Evolutionary conservation across 2,797 vertebrate genomes (phyloP), one percentile per base, ranked within the genome.

Genomic region (Clarias pachynema): DNA sequence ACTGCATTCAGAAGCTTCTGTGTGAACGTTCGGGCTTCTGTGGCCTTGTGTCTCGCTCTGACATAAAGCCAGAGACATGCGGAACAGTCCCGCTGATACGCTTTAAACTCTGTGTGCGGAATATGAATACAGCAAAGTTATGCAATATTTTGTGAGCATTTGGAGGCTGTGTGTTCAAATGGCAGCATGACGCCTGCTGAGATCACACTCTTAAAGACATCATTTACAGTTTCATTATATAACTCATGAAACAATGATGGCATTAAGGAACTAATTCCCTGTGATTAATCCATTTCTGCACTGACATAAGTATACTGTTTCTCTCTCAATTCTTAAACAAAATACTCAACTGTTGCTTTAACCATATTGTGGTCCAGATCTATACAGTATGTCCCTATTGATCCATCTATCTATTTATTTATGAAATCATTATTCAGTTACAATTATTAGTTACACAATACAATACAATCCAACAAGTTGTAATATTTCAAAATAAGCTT

Each of bases 201-300:
- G 82, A 77, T 62, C 37, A 86, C 74, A 26, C 60, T 63, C 85
- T 83, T 82, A 84, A 84, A 84, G 24, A 74, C 62, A 70, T 34
- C 56, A 63, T 68, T 86, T 29, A 22, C 14, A 40, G 49, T 87
- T 89, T 85, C 81, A 87, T 89, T 84, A 84, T 69, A 65, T 75
- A 84, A 82, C 68, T 86, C 10, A 74, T 31, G 84, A 88, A 86
- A 86, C 85, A 86, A 85, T 69, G 81, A 59, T 66, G 66, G 80
- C 83, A 88, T 84, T 86, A 85, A 80, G 78, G 81, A 88, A 85
- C 84, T 60, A 84, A 68, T 85, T 72, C 29, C 60, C 79, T 53
- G 70, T 89, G 81, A 89, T 89, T 75, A 87, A 87, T 89, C 53
- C 53, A 24, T 34, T 26, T 18, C 63, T 79, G 56, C 20, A 26